A percentile compares a stretch with the other conserved stretches of the same genome.
Conservation (phyloP, 1,140 invertebrate genomes). For the Cherax destructor region DNA sequence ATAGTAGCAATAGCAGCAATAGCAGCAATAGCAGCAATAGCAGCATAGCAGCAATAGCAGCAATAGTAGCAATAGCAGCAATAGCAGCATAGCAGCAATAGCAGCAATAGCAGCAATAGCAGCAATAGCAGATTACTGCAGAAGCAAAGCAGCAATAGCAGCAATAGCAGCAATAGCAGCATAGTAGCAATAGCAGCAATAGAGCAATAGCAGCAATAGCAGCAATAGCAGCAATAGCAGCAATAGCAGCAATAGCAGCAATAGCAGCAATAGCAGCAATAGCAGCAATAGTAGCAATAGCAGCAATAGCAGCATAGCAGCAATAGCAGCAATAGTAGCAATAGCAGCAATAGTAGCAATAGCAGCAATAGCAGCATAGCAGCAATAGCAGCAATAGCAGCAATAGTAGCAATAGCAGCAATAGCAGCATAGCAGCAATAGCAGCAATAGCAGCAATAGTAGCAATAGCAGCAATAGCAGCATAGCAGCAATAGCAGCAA, state of each 20-base stretch:
- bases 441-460: too few species aligned
- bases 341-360: neutral
- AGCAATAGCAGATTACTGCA: too few species aligned
- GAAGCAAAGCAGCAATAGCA: too few species aligned
- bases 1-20: neutral
- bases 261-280: neutral
- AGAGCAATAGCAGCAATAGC: neutral
- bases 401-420: neutral
- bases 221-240: neutral
- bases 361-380: neutral
- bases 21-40: too few species aligned
- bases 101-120: too few species aligned
- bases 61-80: neutral
- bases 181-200: neutral
- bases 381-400: neutral
- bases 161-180: too few species aligned
- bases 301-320: neutral
- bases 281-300: neutral
- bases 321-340: neutral
- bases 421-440: too few species aligned
- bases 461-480: neutral
- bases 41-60: neutral
- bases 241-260: too few species aligned
- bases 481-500: too few species aligned
- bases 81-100: neutral